Base-by-base conservation (phyloP, 2,888 invertebrate genomes). In the Amphimallon solstitiale region DNA sequence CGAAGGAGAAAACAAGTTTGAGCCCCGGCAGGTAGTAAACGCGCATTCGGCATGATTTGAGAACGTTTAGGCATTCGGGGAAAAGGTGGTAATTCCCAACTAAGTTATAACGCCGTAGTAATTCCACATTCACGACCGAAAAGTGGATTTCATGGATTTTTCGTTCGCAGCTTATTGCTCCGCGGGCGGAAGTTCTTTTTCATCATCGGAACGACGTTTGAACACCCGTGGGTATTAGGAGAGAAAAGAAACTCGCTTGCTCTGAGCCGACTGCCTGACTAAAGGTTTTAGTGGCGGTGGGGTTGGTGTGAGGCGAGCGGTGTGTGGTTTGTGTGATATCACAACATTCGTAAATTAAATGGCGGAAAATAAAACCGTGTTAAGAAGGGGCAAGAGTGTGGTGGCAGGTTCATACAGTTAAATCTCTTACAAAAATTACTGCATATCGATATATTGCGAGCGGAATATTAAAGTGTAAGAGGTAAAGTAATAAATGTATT, bases 101-200 rank as follows among this genome's bases (percentile, higher is more conserved):
- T 43, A 43, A 45, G 56, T 59, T 59, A 59, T 59, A 59, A 43
- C 56, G 43, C 40, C 29, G 56, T n/a, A 43, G 56, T 59, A 59
- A 59, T 59, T 59, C 56, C 29, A 59, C 56, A 59, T 59, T 59
- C 56, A 59, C 43, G 56, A 59, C 43, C 43, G 23, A 34, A 45
- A 59, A 59, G 56, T 59, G 56, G 56, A 59, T 59, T 59, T 59
- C 29, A 29, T 34, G 56, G 56, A 59, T 43, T 59, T 59, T 59
- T 29, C 15, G 43, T 59, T 59, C 15, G 21, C 43, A 15, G 7
- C 54, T 45, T 59, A 34, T 59, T 43, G 23, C 21, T 14, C 56
- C 23, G 23, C 29, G 23, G 21, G 9, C 29, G 43, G 29, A 43
- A 59, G 56, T 59, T 59, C 43, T 59, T 59, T 43, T 59, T 45